These are phyloP conservation scores for Adelognathus sp. DNA, from an alignment of 2,888 invertebrate genomes.

Conservation along the genomic window DNA sequence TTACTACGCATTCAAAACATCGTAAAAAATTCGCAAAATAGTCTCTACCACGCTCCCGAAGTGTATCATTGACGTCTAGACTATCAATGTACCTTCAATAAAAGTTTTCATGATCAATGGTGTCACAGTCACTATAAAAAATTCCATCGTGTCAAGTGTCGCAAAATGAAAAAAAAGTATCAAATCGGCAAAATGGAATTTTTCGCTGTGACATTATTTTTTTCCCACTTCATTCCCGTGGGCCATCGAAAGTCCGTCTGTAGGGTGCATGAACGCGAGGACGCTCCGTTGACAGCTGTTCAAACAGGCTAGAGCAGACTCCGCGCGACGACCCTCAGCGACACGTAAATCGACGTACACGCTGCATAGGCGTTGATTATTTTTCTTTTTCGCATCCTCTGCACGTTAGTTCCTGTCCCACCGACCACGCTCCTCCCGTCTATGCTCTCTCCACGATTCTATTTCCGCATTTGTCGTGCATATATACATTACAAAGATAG, in stretches of 20 bases:
- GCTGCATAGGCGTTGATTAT: constrained; percentile 28
- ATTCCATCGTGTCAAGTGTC: background rate
- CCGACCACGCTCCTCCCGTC: constrained; percentile 27
- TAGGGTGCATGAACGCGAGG: constrained; percentile 14
- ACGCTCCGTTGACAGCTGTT: constrained; percentile 44
- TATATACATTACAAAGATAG: background rate
- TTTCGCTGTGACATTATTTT: background rate
- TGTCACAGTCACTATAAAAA: no score
- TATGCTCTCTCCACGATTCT: constrained; percentile 35
- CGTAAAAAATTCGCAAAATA: no score
- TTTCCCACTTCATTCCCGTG: background rate
- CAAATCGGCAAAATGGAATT: background rate
- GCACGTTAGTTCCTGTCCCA: constrained; percentile 23
- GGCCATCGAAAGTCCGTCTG: background rate
- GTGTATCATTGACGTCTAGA: no score
- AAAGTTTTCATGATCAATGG: no score
- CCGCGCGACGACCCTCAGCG: constrained; percentile 15
- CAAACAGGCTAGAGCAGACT: constrained; percentile 20
- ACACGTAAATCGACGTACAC: constrained; percentile 17
- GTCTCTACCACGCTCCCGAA: no score
- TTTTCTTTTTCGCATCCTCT: constrained; percentile 48
- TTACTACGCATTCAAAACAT: no score
- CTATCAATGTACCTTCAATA: no score
- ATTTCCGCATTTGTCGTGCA: constrained; percentile 29
- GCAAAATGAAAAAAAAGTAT: background rate